These are phyloP conservation scores for Proisotoma minuta DNA, from an alignment of 2,888 invertebrate species.

Conservation along the genomic window DNA sequence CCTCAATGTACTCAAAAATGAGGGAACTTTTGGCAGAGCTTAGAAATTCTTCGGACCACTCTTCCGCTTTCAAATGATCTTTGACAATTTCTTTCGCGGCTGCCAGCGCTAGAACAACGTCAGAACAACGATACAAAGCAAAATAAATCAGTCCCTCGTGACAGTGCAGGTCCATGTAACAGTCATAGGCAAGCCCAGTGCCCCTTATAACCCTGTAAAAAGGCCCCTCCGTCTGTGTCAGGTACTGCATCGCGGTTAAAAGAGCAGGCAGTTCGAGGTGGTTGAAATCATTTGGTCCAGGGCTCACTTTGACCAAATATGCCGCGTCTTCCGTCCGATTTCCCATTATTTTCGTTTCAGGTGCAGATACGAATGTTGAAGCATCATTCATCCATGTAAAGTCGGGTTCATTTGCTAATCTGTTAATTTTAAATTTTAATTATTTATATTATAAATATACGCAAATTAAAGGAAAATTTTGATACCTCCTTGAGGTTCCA, in stretches of 20 bases:
- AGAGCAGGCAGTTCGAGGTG: conserved; percentile 67
- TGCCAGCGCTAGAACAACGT: conserved; percentile 71
- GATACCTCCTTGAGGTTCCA: neutral
- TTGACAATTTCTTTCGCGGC: conserved; percentile 71
- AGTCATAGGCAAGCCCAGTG: conserved; percentile 77
- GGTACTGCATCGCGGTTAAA: conserved; percentile 74
- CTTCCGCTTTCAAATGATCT: conserved; percentile 57
- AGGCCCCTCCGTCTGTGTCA: conserved; percentile 81
- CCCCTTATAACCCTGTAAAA: conserved; percentile 85
- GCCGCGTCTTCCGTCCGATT: conserved; percentile 77
- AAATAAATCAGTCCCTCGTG: conserved; percentile 69
- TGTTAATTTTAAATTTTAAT: neutral
- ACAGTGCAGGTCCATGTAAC: conserved; percentile 60
- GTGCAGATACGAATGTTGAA: conserved; percentile 19
- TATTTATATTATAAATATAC: neutral
- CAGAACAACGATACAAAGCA: conserved; percentile 69
- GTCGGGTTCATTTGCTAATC: conserved; percentile 41
- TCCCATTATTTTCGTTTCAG: conserved; percentile 61
- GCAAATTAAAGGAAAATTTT: neutral
- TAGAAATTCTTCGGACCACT: conserved; percentile 69
- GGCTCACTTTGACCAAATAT: conserved; percentile 64
- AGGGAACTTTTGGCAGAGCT: conserved; percentile 72
- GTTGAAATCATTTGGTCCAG: conserved; percentile 62
- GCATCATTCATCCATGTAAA: conserved; percentile 37
- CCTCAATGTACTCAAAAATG: conserved; percentile 76